Base-by-base conservation (phyloP, 2,797 vertebrate species). In the Erpetoichthys calabaricus region DNA sequence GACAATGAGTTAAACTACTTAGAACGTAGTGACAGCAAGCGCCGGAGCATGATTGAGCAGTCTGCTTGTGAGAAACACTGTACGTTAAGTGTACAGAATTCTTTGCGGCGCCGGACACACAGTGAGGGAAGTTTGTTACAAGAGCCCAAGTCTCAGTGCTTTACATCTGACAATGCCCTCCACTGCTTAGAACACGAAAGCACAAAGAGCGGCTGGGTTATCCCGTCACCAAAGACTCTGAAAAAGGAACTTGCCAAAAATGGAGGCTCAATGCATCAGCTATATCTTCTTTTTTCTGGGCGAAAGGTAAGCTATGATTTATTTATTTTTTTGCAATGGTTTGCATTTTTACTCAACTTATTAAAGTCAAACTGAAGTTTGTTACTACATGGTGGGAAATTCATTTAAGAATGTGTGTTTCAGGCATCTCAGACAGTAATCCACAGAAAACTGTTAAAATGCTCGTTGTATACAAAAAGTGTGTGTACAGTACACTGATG, bases 121-220 rank as follows among this genome's bases (percentile, higher is more conserved):
- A 98, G 94, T 0, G 94, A 98, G 65, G 92, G 94, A 64, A 95
- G 91, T 74, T 86, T 98, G 42, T 82, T 95, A 67, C 92, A 96
- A 74, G 93, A 98, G 71, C 67, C 86, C 9, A 87, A 85, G 4
- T 65, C 83, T 4, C 72, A 87, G 56, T 90, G 90, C 67, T 98
- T 97, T 71, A 82, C 91, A 73, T 98, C 94, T 0, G 92, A 98
- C 80, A 94, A 91, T 45, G 90, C 90, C 74, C 82, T 98, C 75
- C 80, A 95, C 86, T 90, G 91, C 78, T 70, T 85, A 0, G 92
- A 94, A 42, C 71, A 60, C 0, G 83, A 80, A 10, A 80, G 72
- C 3, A 6, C 60, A 5, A 47, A 83, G 5, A 63, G 77, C 0
- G 73, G 75, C 67, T 97, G 94, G 94, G 87, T 86, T 0, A 82